These are phyloP conservation scores for Drosophila koepferae DNA, from an alignment of 2,888 invertebrate genomes.

Conservation along the genomic window DNA sequence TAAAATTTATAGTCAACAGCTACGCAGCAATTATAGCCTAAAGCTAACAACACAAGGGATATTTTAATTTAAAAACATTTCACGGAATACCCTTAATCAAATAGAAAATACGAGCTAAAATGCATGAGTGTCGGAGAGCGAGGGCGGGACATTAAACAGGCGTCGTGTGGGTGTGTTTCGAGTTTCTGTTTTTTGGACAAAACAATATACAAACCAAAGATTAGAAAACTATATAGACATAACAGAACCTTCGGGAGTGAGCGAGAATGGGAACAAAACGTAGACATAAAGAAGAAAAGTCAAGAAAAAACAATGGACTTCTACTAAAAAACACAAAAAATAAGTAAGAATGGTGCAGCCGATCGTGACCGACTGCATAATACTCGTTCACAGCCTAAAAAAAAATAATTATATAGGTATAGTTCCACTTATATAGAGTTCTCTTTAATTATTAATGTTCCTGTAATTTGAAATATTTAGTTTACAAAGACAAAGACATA, in stretches of 20 bases:
- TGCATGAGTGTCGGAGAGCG: constrained; percentile 13
- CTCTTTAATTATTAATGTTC: not conserved
- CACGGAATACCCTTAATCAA: constrained; percentile 16
- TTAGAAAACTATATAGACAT: constrained; percentile 32
- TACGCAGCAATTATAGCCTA: constrained; percentile 16
- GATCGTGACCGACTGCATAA: not conserved
- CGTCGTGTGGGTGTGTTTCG: constrained; percentile 36
- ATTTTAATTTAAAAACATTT: not conserved
- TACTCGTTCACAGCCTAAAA: not conserved
- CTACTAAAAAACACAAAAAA: not conserved
- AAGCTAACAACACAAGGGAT: constrained; percentile 17
- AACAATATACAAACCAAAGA: constrained; percentile 37
- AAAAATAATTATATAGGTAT: not conserved
- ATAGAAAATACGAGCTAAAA: constrained; percentile 14
- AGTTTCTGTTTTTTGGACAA: constrained; percentile 37
- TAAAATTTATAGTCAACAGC: not conserved
- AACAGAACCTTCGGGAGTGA: constrained; percentile 35
- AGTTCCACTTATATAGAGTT: not conserved
- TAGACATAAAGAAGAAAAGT: constrained; percentile 24
- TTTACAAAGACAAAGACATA: too few relatives aligned
- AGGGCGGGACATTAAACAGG: constrained; percentile 32
- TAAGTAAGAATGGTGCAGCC: not conserved
- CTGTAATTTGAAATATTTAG: not conserved
- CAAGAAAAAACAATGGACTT: constrained; percentile 36
- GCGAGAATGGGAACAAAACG: constrained; percentile 16